Conservation (phyloP, 2,113 vertebrate genomes). For the Pitta sordida region DNA sequence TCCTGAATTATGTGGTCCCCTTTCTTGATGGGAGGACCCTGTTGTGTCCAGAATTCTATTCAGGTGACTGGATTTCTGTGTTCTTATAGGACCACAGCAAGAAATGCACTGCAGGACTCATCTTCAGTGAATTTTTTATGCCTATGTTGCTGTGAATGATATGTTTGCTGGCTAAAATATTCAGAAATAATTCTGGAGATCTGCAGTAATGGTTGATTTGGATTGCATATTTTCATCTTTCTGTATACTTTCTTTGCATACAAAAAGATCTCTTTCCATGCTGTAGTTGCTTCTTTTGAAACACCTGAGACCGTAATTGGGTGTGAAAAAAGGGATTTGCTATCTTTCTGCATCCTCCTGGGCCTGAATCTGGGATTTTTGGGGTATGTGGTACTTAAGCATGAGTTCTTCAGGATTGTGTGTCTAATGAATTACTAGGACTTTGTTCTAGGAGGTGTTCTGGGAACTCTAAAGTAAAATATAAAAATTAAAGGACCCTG, state of each 20-base stretch:
- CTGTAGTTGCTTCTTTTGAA: neutral
- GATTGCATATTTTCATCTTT: neutral
- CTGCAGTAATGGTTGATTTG: neutral
- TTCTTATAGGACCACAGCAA: neutral
- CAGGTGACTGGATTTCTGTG: neutral
- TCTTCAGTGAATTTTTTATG: neutral
- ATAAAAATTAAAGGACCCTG: neutral
- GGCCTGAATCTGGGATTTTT: neutral
- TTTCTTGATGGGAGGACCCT: neutral
- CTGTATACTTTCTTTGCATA: neutral
- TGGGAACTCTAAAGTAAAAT: neutral
- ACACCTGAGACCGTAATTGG: neutral
- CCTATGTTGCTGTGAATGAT: neutral
- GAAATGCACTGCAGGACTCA: neutral
- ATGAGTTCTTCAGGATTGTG: neutral
- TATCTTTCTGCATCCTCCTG: neutral
- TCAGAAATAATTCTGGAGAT: neutral
- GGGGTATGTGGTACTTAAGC: neutral
- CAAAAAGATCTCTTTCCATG: neutral
- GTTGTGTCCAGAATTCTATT: neutral
- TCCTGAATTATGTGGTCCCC: neutral
- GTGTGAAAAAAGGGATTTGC: neutral
- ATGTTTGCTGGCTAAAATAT: neutral
- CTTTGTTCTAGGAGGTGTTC: neutral
- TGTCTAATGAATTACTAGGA: neutral